These are phyloP conservation scores for Aviceda subcristata DNA, from an alignment of 2,113 vertebrate genomes.

Conservation along the genomic window DNA sequence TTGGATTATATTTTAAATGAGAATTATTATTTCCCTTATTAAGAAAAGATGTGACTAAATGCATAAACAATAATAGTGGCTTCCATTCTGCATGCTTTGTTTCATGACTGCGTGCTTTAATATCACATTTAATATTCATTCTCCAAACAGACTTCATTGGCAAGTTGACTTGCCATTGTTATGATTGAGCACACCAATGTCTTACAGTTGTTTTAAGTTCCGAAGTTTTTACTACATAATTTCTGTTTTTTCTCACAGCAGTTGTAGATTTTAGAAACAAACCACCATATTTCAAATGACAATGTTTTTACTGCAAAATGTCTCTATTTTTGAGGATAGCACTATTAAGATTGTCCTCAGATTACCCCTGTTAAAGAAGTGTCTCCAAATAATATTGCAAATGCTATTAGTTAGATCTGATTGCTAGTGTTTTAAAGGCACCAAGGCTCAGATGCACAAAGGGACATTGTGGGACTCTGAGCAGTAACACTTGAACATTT, in stretches of 20 bases:
- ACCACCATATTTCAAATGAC: not conserved
- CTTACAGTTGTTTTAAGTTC: not conserved
- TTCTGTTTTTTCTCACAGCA: not conserved
- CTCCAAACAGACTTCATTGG: not conserved
- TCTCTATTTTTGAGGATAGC: not conserved
- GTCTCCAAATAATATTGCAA: not conserved
- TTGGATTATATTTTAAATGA: not conserved
- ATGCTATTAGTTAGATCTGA: not conserved
- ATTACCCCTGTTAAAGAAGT: not conserved
- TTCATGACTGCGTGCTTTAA: not conserved
- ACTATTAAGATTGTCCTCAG: not conserved
- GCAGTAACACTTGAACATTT: not conserved
- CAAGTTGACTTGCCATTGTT: not conserved
- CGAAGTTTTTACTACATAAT: not conserved
- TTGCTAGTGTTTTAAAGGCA: not conserved
- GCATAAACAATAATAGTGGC: not conserved
- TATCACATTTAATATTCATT: not conserved
- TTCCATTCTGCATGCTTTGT: not conserved
- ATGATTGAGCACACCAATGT: not conserved
- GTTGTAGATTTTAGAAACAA: not conserved
- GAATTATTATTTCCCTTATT: not conserved
- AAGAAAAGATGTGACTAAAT: not conserved
- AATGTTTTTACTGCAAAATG: not conserved
- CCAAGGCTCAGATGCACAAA: not conserved
- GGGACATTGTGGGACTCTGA: rapidly evolving